phyloP scores from a whole-genome alignment of 2,797 vertebrate species.

The Myotis daubentonii region DNA sequence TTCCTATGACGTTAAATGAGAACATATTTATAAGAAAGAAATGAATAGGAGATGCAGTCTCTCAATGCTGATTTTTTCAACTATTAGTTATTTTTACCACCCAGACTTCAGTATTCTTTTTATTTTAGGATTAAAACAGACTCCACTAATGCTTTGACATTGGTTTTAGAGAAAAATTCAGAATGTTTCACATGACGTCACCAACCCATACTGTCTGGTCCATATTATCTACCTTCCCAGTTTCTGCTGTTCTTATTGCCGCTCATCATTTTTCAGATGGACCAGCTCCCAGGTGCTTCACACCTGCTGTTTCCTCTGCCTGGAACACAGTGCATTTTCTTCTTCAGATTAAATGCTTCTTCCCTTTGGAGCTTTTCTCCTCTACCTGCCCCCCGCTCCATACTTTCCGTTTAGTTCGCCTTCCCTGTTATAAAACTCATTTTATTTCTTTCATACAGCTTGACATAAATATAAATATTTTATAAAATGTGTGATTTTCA shows the following conservation, averaged over 20 bases:
- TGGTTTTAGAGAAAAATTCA: background rate
- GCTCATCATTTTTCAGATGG: background rate
- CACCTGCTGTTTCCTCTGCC: background rate
- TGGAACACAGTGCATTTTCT: background rate
- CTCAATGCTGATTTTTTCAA: background rate
- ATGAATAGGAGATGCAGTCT: background rate
- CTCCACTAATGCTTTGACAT: background rate
- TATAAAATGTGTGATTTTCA: background rate
- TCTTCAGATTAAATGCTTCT: background rate
- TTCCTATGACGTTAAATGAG: background rate
- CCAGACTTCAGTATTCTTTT: background rate
- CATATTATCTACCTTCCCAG: background rate
- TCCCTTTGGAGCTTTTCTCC: background rate
- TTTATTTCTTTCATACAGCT: background rate
- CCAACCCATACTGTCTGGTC: too few species aligned
- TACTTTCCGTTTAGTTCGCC: background rate
- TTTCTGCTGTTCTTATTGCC: background rate
- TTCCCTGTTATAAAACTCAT: background rate
- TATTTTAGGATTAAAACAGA: background rate
- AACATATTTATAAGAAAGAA: background rate
- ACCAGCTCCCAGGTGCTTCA: background rate
- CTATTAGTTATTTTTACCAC: background rate
- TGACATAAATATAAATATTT: background rate
- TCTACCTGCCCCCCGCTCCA: accelerated
- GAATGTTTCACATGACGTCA: background rate